Evolutionary conservation across 2,113 vertebrate genomes (phyloP).

Genomic region (Ursus arctos): DNA sequence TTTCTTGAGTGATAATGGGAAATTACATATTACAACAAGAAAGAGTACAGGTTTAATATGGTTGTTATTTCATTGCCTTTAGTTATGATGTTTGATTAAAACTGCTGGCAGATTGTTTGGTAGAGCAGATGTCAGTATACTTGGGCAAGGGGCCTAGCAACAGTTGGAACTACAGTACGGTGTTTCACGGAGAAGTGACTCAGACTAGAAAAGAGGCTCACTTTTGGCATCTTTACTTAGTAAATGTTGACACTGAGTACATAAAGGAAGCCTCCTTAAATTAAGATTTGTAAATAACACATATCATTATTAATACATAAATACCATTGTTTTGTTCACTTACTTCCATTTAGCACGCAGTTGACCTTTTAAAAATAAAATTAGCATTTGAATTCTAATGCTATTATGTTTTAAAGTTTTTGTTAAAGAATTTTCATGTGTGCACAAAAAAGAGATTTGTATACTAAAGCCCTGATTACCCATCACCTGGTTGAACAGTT

Average conservation of each 20-base stretch:
- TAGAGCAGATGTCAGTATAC: neutral
- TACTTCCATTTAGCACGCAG: neutral
- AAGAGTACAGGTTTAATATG: neutral
- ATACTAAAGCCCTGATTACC: neutral
- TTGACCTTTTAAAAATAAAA: neutral
- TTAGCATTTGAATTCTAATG: neutral
- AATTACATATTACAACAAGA: neutral
- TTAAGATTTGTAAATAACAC: neutral
- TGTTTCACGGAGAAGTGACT: constrained; percentile 55
- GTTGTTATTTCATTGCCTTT: neutral
- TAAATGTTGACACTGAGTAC: neutral
- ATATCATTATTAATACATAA: neutral
- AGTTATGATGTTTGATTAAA: neutral
- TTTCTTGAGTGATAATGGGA: neutral
- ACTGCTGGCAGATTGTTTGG: constrained; percentile 1
- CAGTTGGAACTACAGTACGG: neutral
- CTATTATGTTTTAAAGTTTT: neutral
- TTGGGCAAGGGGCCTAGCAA: constrained; percentile 40
- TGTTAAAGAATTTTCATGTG: neutral
- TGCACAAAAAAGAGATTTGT: neutral
- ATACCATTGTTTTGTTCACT: neutral
- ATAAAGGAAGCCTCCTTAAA: neutral
- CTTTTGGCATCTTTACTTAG: neutral
- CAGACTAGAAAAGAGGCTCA: neutral
- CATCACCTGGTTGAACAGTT: neutral